Base-by-base conservation (phyloP, 1,140 invertebrate species). In the Xylocopa sonorina region DNA sequence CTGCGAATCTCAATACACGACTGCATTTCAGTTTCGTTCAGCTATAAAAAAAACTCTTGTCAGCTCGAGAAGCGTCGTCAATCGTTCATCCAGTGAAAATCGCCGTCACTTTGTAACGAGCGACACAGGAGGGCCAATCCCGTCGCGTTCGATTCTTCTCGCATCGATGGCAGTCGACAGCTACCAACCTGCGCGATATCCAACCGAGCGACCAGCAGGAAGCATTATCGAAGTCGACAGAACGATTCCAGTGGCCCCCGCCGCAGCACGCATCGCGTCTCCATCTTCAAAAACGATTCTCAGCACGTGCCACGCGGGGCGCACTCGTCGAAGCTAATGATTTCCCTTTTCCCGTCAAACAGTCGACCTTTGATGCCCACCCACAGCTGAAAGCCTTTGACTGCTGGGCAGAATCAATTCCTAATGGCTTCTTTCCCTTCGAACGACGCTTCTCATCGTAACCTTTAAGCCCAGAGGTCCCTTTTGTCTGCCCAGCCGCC, bases 381-480 rank as follows among this genome's bases (percentile, higher is more conserved):
- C 16, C 29, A 51, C 29, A 38, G 29, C 48, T 14, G 48, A 29
- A 62, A 62, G 50, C 48, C 53, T 78, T 46, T 63, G 48, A 66
- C 55, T 53, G 51, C 48, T 50, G 50, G 55, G 82, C 67, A 71
- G 51, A 78, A 78, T 38, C 73, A 78, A 82, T 78, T 82, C 67
- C 67, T 72, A 78, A 78, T 68, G 63, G 74, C 57, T 78, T 24
- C 32, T 73, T 83, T 64, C 48, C 34, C 27, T 66, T 75, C n/a
- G n/a, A n/a, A 5, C 29, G 29, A 64, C 38, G 18, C 32, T 7
- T 38, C 18, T 69, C 29, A 24, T 76, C 34, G 16, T 24, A 16
- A n/a, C 66, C n/a, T 76, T 81, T 58, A 67, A 48, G 18, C 24
- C 9, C n/a, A n/a, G n/a, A n/a, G 53, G 3, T 0, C 24, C 38